Conservation (phyloP, 2,888 invertebrate genomes). For the Polietes domitor region DNA sequence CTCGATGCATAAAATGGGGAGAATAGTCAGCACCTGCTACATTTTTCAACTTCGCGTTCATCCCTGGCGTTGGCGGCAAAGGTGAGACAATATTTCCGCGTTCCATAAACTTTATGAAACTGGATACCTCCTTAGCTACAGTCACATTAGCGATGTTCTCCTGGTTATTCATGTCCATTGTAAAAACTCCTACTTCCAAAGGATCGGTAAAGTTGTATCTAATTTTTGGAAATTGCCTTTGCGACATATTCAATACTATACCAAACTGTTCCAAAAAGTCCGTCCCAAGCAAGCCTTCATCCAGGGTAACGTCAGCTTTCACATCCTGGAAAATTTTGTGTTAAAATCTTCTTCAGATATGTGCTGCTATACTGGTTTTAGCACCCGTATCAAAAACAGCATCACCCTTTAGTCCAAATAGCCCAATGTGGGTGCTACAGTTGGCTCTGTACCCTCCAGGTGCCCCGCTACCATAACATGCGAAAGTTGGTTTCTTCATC, state of each 20-base stretch:
- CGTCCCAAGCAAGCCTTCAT: slow-evolving; percentile 37
- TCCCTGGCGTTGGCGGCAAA: neutral
- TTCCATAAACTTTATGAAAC: slow-evolving; percentile 11
- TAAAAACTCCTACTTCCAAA: neutral
- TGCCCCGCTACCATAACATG: too few relatives aligned
- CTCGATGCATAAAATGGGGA: neutral
- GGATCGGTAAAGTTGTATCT: slow-evolving; percentile 3
- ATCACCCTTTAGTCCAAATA: slow-evolving; percentile 44
- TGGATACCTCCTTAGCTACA: neutral
- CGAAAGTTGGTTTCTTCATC: too few relatives aligned
- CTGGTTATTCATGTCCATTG: slow-evolving; percentile 15
- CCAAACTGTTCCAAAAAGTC: slow-evolving; percentile 48
- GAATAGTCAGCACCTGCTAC: too few relatives aligned
- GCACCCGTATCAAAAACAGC: slow-evolving; percentile 46
- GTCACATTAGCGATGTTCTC: neutral
- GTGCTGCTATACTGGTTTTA: slow-evolving; percentile 27
- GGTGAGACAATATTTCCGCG: neutral
- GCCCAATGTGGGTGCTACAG: slow-evolving; percentile 5
- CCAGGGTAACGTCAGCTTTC: slow-evolving; percentile 29
- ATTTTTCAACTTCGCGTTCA: too few relatives aligned
- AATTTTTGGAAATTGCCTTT: slow-evolving; percentile 17
- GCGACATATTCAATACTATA: slow-evolving; percentile 40
- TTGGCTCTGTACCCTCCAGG: neutral
- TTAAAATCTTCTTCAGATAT: slow-evolving; percentile 1
- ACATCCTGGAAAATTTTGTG: slow-evolving; percentile 25